Percentiles rank a stretch among this genome's conserved stretches.
phyloP scores from a whole-genome alignment of 2,113 vertebrate species.

The Otis tarda region DNA sequence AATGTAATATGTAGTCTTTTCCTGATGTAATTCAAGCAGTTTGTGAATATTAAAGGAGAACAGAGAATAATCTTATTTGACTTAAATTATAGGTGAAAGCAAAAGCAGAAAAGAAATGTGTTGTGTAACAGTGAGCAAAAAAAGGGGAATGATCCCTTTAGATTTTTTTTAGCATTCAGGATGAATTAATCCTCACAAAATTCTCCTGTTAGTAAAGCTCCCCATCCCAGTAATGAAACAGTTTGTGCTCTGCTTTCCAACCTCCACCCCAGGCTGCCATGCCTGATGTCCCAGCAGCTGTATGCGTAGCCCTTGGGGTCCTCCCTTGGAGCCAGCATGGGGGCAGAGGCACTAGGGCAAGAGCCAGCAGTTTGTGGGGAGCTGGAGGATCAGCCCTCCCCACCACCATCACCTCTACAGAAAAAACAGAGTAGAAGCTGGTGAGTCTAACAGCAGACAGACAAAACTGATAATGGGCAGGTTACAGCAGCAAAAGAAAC shows the following conservation, averaged over 20 bases:
- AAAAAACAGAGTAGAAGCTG: background rate
- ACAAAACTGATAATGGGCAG: background rate
- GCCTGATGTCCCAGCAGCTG: background rate
- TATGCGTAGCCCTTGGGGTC: too few relatives aligned
- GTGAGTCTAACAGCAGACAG: background rate
- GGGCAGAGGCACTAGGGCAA: background rate
- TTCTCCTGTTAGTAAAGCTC: background rate
- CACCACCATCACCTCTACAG: background rate
- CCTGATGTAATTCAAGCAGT: background rate
- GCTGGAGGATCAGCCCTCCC: background rate
- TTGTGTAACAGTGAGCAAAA: background rate
- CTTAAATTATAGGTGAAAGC: background rate
- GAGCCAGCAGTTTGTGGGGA: background rate
- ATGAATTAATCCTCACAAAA: background rate
- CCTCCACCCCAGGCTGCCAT: background rate
- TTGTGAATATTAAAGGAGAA: background rate
- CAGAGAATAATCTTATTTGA: background rate
- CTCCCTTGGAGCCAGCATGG: fast-evolving
- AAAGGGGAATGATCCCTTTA: background rate
- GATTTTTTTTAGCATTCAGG: background rate
- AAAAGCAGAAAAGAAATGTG: background rate
- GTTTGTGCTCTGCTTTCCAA: background rate
- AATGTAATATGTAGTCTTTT: background rate
- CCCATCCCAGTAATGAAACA: background rate
- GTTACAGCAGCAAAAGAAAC: background rate